Evolutionary conservation across 1,140 invertebrate genomes (phyloP), one percentile per base, ranked within the genome.

Genomic region (Nephila pilipes): DNA sequence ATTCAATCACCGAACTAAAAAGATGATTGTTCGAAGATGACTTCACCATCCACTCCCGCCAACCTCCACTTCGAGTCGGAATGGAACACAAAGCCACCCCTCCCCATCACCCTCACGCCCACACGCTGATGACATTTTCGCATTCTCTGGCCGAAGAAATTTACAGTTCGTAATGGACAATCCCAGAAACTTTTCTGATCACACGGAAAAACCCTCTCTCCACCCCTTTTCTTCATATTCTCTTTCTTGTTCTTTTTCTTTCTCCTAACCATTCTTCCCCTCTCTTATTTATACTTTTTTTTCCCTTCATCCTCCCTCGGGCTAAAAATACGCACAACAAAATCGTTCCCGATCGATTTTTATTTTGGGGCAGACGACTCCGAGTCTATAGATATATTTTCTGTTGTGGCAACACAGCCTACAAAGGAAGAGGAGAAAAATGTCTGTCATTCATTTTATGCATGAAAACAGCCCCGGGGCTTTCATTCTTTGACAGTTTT

Each of bases 401-500:
- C 55, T 58, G 54, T 10, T 55, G 88, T 90, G 88, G 88, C 88
- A 90, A 90, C 88, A 90, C 65, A 90, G 55, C 54, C 65, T 38
- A 90, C 46, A 90, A 79, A 79, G 65, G 69, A 90, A 90, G 85
- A 25, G 69, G 80, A 90, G 88, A 90, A 90, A 90, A 90, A 90
- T 90, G 88, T 90, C 88, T 80, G 69, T 90, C 88, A 90, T 90
- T 65, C 88, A 90, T 90, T 90, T 90, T 90, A 90, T 90, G 88
- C 88, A 90, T 90, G 75, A 57, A 90, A 80, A 90, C 88, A 90
- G 55, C 88, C 63, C 29, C 25, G 57, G 54, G 88, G 88, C 18
- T 90, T 83, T 90, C 88, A 58, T 32, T 90, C 88, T 80, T 46
- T 83, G 88, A 90, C 32, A 65, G 65, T 80, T 90, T 90, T 90